A percentile compares a stretch with the other conserved stretches of the same genome.
phyloP scores from a whole-genome alignment of 2,113 vertebrate species.

The Etia nguti region DNA sequence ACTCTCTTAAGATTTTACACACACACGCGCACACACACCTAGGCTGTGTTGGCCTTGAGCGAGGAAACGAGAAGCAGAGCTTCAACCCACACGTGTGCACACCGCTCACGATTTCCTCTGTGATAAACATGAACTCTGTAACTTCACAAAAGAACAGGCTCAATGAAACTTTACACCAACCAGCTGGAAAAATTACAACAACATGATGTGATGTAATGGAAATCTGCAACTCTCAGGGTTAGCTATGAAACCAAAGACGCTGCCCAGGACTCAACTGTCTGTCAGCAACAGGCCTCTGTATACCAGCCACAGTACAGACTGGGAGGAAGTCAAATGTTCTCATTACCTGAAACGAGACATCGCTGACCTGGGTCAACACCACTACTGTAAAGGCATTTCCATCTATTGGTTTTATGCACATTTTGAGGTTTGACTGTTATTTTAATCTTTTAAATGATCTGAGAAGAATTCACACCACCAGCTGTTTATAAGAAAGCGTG shows the following conservation, averaged over 20 bases:
- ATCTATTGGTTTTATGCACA: background rate
- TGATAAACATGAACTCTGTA: background rate
- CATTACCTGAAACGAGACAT: background rate
- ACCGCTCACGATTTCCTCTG: background rate
- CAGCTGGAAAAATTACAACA: background rate
- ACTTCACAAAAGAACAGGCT: background rate
- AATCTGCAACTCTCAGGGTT: background rate
- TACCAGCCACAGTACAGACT: background rate
- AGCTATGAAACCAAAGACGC: background rate
- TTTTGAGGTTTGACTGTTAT: background rate
- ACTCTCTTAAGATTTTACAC: background rate
- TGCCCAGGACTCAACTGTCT: background rate
- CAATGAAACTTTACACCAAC: background rate
- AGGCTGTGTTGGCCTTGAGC: background rate
- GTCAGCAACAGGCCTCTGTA: background rate
- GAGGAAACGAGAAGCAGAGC: conserved; percentile 1
- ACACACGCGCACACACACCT: background rate
- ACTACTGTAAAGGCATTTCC: background rate
- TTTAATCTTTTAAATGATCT: background rate
- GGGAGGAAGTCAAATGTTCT: background rate
- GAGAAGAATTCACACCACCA: background rate
- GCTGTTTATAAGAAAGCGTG: background rate
- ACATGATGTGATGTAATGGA: background rate
- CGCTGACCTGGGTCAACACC: background rate
- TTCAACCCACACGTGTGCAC: background rate